These are phyloP conservation scores for Eulacestoma nigropectus DNA, from an alignment of 2,113 vertebrate genomes.

Conservation along the genomic window DNA sequence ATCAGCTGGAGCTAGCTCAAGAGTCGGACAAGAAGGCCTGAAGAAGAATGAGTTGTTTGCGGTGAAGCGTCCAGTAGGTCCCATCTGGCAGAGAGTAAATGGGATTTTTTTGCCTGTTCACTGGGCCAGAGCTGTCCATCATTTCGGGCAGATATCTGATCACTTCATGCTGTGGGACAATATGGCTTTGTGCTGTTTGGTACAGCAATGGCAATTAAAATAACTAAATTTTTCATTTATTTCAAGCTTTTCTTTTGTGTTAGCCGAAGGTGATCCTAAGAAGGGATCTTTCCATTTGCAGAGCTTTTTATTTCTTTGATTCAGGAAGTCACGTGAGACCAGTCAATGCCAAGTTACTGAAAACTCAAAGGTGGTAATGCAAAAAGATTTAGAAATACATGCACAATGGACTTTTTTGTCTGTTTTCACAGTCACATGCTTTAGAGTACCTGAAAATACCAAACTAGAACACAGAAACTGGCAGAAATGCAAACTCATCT, in stretches of 20 bases:
- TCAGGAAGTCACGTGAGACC: neutral
- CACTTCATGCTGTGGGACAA: slow-evolving; percentile 79
- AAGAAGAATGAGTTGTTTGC: slow-evolving; percentile 91
- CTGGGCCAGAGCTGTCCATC: slow-evolving; percentile 82
- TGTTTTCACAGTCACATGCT: neutral
- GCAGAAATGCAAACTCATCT: neutral
- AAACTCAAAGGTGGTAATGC: neutral
- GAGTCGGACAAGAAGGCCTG: slow-evolving; percentile 82
- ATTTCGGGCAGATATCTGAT: slow-evolving; percentile 81
- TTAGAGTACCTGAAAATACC: neutral
- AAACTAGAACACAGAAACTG: neutral
- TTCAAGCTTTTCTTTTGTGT: slow-evolving; percentile 53
- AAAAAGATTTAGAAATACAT: neutral
- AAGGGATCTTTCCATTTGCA: neutral
- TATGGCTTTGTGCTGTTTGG: slow-evolving; percentile 74
- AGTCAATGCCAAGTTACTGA: neutral
- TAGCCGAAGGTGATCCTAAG: neutral
- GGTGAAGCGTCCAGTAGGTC: slow-evolving; percentile 86
- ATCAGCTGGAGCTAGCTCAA: slow-evolving; percentile 80
- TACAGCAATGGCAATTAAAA: slow-evolving; percentile 64
- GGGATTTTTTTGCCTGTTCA: slow-evolving; percentile 79
- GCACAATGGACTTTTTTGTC: neutral
- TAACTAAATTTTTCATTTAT: slow-evolving; percentile 57
- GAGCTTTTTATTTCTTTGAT: neutral
- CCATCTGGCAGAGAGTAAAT: slow-evolving; percentile 89